These are phyloP conservation scores for Oscheius sp. DNA, from an alignment of 2,888 invertebrate genomes.

Conservation along the genomic window DNA sequence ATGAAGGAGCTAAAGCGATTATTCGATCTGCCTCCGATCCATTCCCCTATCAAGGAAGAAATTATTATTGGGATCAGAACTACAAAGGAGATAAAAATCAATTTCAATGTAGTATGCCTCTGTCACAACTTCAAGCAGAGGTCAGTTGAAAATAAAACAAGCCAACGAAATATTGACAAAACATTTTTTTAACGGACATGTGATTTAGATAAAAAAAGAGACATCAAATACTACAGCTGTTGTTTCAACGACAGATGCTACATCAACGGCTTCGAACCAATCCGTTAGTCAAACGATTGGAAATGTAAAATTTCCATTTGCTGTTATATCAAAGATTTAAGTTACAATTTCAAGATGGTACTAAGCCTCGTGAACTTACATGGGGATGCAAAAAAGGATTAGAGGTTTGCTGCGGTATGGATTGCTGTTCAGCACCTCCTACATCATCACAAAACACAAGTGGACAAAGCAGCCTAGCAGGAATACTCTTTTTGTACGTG, in stretches of 20 bases:
- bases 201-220: neutral
- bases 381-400: conserved; percentile 56
- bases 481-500: conserved; percentile 23
- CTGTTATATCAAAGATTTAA: conserved; percentile 36
- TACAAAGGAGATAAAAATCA: conserved; percentile 19
- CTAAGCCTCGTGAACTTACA: conserved; percentile 61
- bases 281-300: conserved; percentile 9
- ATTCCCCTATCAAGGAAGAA: conserved; percentile 53
- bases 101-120: conserved; percentile 59
- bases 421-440: conserved; percentile 62
- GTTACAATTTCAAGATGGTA: conserved; percentile 64
- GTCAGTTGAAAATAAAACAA: no score
- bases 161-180: neutral
- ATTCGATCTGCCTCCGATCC: conserved; percentile 56
- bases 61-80: conserved; percentile 64
- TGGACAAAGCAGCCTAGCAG: neutral
- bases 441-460: neutral
- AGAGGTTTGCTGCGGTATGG: conserved; percentile 59
- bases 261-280: conserved; percentile 49
- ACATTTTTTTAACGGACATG: neutral
- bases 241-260: conserved; percentile 26
- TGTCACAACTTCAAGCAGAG: conserved; percentile 34
- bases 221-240: conserved; percentile 43
- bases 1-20: conserved; percentile 62
- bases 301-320: conserved; percentile 3